Evolutionary conservation across 2,113 vertebrate species (phyloP), one percentile per base, ranked within the genome.

Genomic region (Deroptyus accipitrinus): DNA sequence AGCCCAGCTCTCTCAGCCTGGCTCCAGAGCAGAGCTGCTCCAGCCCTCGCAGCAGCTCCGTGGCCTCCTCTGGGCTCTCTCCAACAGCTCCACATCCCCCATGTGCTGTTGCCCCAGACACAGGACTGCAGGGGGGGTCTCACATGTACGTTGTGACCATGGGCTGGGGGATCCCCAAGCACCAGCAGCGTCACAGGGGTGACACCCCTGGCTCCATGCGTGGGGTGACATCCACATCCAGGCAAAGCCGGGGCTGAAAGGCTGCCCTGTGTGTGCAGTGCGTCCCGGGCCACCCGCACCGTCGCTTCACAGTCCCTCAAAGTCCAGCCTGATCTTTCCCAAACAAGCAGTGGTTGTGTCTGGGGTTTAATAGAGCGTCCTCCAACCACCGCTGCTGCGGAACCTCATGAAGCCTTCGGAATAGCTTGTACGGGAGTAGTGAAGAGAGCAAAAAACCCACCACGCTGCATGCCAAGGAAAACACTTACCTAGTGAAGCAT

Each of bases 271-370:
- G 93, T 22, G 4, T 14, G 33, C 68, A 15, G 57, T 3, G 33
- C 3, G n/a, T 4, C 11, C 30, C 5, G 5, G 88, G 91, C 79
- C 80, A 66, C 41, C 82, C 16, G 20, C 6, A 8, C 49, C 5
- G 72, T 16, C 4, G 17, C 82, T 95, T 87, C 59, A 67, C 37
- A 15, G 80, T 41, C 86, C 75, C 39, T 14, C 30, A 11, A 12
- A 72, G 76, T 30, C 76, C 23, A 54, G 62, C 49, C 54, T 8
- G 10, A 4, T 44, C 55, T 44, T 70, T 13, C n/a, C 75, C 46
- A 67, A 96, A 94, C 95, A 96, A 96, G 83, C 89, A 83, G 89
- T 13, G 55, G 84, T 73, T 95, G 73, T 96, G 95, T 96, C 94
- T 96, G 16, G 23, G 92, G 28, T 95, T 94, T 89, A 84, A 94